Conservation (phyloP, 2,888 invertebrate genomes). For the Agrochola circellaris region DNA sequence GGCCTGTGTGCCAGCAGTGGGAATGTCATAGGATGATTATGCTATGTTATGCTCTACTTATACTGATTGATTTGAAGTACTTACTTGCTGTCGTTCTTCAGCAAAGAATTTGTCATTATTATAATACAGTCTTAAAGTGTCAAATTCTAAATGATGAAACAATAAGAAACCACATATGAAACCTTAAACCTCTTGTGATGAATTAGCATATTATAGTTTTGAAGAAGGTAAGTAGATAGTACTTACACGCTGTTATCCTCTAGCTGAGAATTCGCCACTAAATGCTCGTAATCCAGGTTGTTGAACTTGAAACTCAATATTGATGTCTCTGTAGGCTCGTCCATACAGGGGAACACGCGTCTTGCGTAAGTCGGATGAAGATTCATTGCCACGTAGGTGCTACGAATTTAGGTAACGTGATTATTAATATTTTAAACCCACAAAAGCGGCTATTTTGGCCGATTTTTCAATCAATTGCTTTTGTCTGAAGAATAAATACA, state of each 20-base stretch:
- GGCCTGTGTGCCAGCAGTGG: no score
- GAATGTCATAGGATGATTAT: no score
- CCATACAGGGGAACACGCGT: conserved; percentile 93
- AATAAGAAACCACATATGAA: no score
- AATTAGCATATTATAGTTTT: no score
- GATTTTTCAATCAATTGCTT: not conserved
- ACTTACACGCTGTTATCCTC: no score
- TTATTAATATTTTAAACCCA: not conserved
- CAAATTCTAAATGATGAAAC: no score
- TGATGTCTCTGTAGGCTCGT: conserved; percentile 89
- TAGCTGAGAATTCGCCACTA: conserved; percentile 63
- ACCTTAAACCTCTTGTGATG: no score
- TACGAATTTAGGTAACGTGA: conserved; percentile 50
- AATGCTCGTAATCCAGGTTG: conserved; percentile 72
- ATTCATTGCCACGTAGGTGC: conserved; percentile 90
- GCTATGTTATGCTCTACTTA: not conserved
- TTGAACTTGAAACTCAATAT: conserved; percentile 82
- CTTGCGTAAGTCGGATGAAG: conserved; percentile 91
- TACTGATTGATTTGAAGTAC: conserved; percentile 57
- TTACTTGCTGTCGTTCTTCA: conserved; percentile 77
- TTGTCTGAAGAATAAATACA: not conserved
- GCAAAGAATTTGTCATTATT: conserved; percentile 70
- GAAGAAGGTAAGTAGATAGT: no score
- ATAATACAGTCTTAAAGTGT: no score
- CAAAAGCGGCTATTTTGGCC: not conserved